phyloP scores from a whole-genome alignment of 37 sponge, comb jelly and placozoan species.

The Halisarca cf. caerulea region DNA sequence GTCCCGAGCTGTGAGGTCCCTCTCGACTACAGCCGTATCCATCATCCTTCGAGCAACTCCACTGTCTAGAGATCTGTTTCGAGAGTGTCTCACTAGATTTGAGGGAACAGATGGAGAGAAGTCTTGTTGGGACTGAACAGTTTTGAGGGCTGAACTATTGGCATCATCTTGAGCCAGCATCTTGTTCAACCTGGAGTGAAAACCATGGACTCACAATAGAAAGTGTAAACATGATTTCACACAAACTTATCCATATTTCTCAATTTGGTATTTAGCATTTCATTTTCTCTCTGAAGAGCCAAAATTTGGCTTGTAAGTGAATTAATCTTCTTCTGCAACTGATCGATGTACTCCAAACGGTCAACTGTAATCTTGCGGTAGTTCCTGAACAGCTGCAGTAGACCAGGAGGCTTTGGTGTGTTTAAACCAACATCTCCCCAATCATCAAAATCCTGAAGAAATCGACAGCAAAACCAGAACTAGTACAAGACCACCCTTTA shows the following conservation, averaged over 20 bases:
- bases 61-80: conserved; percentile 30
- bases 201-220: not conserved
- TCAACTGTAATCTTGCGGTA: conserved; percentile 58
- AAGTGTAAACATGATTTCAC: not conserved
- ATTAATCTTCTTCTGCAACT: conserved; percentile 39
- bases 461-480: not conserved
- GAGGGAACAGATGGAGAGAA: conserved; percentile 1
- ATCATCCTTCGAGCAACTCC: not conserved
- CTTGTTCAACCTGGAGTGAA: not conserved
- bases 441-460: conserved; percentile 88
- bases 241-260: conserved; percentile 28
- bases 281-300: conserved; percentile 86
- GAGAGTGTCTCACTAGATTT: conserved; percentile 4
- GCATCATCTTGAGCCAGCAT: not conserved
- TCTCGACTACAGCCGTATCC: not conserved
- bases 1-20: not conserved
- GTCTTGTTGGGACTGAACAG: not conserved
- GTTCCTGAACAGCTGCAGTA: conserved; percentile 79
- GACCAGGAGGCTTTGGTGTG: conserved; percentile 87
- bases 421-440: conserved; percentile 97
- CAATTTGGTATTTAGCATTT: conserved; percentile 39
- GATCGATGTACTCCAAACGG: conserved; percentile 42
- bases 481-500: not conserved
- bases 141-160: too few species aligned
- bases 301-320: conserved; percentile 34